Base-by-base conservation (phyloP, 2,888 invertebrate species). In the Cistogaster globosa region DNA sequence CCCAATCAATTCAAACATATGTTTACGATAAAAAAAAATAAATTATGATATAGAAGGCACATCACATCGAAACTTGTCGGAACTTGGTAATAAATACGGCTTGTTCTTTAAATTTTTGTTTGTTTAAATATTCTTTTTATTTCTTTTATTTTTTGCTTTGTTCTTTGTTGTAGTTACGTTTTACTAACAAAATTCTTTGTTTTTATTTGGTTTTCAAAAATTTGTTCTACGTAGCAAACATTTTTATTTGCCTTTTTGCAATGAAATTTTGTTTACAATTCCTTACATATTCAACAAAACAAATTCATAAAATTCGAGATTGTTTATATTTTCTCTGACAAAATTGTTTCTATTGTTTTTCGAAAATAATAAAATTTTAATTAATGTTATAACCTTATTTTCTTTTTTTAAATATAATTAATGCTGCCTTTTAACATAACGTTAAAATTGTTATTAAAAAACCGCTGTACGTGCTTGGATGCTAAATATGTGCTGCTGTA, bases 11-110 rank as follows among this genome's bases (percentile, higher is more conserved):
- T 48, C 26, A 63, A 55, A 62, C 60, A 12, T 53, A 62, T 48
- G 62, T 42, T 20, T 65, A 68, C 55, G 71, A 83, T 71, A 42
- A 32, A 72, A 67, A 84, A 62, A 42, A 74, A 48, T 55, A 78
- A 74, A 69, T 89, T 88, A 26, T 58, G 36, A 58, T 58, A 88
- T 90, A 92, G 92, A 92, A 91, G 91, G 89, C 90, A 91, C 91
- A 92, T 90, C 91, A 92, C 91, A 91, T 91, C 90, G 93, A 93
- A 90, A 92, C 92, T 89, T 93, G 93, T 91, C 92, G 92, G 90
- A 92, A 92, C 90, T 91, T 93, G 93, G 93, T 93, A 93, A 83
- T 91, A 91, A 90, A 90, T 89, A 68, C 75, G 69, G 77, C 81
- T 83, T 86, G 62, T 71, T 68, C 9, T 38, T 60, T 60, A 62